phyloP scores from a whole-genome alignment of 2,797 vertebrate species.

The Acanthiza pusilla region DNA sequence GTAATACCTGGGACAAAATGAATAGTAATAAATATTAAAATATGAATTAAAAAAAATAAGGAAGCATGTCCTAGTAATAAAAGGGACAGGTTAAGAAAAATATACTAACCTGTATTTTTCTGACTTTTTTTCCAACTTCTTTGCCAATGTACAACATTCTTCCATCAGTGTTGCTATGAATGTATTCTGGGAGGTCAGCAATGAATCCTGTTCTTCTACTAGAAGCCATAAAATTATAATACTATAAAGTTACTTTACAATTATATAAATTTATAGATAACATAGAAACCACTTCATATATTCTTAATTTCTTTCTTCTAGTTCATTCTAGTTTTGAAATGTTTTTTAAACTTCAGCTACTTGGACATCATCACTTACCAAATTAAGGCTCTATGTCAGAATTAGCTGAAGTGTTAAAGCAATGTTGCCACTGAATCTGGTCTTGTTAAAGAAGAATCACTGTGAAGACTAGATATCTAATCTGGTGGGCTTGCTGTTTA shows the following conservation, averaged over 20 bases:
- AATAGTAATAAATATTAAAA: neutral
- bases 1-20: neutral
- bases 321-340: neutral
- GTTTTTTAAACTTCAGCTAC: neutral
- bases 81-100: neutral
- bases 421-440: neutral
- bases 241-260: neutral
- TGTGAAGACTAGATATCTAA: neutral
- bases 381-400: neutral
- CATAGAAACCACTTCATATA: neutral
- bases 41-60: neutral
- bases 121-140: constrained; percentile 80
- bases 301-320: neutral
- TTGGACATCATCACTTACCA: neutral
- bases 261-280: neutral
- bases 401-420: neutral
- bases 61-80: neutral
- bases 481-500: neutral
- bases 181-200: constrained; percentile 87
- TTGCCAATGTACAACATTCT: constrained; percentile 81
- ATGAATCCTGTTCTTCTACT: constrained; percentile 84
- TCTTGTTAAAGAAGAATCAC: neutral
- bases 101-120: constrained; percentile 82
- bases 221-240: constrained; percentile 59
- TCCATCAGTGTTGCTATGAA: constrained; percentile 88